Evolutionary conservation across 2,888 invertebrate species (phyloP).

Genomic region (Linnaemya tessellans): DNA sequence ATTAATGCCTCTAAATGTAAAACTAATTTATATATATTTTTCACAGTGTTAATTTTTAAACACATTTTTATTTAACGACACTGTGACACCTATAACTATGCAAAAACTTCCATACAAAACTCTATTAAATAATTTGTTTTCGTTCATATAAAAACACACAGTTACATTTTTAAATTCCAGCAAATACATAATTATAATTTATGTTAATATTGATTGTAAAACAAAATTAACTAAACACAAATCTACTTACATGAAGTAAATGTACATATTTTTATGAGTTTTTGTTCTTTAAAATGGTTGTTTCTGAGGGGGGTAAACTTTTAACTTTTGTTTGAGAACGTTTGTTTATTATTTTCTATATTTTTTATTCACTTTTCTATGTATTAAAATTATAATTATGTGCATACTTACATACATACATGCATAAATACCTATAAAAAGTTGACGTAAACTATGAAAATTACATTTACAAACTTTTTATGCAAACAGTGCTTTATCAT

Average conservation of each 20-base stretch:
- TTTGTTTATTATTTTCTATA: background rate
- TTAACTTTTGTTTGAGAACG: background rate
- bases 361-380: background rate
- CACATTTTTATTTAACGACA: background rate
- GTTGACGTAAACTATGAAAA: background rate
- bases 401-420: too few relatives aligned
- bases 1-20: too few relatives aligned
- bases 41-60: background rate
- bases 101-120: background rate
- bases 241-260: background rate
- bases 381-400: background rate
- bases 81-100: slow-evolving; percentile 13
- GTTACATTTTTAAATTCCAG: slow-evolving; percentile 9
- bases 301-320: background rate
- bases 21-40: too few relatives aligned
- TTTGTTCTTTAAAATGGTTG: slow-evolving; percentile 1
- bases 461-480: slow-evolving; percentile 8
- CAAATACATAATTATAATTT: slow-evolving; percentile 50
- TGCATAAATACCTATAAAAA: slow-evolving; percentile 2
- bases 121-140: slow-evolving; percentile 25
- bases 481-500: slow-evolving; percentile 32
- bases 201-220: slow-evolving; percentile 28
- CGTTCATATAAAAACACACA: background rate
- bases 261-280: slow-evolving; percentile 4
- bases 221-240: slow-evolving; percentile 2